Evolutionary conservation across 2,113 vertebrate genomes (phyloP).

Genomic region (Fulmarus glacialis): DNA sequence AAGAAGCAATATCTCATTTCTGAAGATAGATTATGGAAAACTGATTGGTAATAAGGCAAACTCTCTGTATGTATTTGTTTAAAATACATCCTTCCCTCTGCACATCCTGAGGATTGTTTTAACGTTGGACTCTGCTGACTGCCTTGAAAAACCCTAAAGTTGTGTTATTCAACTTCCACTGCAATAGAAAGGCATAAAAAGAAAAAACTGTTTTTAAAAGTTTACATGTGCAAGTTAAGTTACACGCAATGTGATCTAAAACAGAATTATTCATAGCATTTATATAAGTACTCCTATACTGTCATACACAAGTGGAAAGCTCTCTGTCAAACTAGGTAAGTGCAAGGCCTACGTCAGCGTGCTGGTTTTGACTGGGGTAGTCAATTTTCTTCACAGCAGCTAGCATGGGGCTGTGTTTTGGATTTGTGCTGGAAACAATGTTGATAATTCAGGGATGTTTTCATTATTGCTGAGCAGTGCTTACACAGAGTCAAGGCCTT

Average conservation of each 20-base stretch:
- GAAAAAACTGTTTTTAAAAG: neutral
- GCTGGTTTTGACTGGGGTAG: too few relatives aligned
- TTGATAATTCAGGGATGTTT: too few relatives aligned
- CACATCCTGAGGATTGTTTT: neutral
- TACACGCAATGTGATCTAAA: neutral
- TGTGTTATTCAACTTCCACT: neutral
- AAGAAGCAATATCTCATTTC: neutral
- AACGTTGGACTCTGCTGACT: neutral
- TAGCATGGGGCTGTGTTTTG: too few relatives aligned
- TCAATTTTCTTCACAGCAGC: too few relatives aligned
- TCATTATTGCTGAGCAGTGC: too few relatives aligned
- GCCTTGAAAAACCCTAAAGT: neutral
- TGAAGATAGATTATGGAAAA: neutral
- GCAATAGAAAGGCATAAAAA: neutral
- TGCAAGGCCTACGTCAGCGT: neutral
- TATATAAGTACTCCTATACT: neutral
- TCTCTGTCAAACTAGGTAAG: neutral
- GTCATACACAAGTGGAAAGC: neutral
- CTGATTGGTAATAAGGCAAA: neutral
- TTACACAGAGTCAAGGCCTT: too few relatives aligned
- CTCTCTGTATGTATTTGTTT: neutral
- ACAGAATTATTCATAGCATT: neutral
- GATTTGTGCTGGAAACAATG: too few relatives aligned
- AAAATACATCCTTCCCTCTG: neutral
- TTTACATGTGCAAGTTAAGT: neutral